Evolutionary conservation across 2,113 vertebrate species (phyloP).

Genomic region (Spea multiplicata): DNA sequence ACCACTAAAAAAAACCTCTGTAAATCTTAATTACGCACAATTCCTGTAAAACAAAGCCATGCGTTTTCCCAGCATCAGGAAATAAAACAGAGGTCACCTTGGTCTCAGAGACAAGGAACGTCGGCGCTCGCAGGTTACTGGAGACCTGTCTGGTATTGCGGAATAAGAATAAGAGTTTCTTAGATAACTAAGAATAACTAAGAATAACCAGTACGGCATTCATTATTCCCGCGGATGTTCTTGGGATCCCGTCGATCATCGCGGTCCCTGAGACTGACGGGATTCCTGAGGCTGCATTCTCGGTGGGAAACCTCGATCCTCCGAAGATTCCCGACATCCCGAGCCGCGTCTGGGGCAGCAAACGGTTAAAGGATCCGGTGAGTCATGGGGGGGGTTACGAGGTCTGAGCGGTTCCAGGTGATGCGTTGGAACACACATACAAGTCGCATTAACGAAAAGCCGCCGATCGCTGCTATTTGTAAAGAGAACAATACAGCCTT

Average conservation of each 20-base stretch:
- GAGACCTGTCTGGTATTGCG: no score
- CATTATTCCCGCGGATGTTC: neutral
- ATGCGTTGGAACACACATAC: slow-evolving; percentile 38
- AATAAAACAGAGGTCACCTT: no score
- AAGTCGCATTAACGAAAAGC: slow-evolving; percentile 33
- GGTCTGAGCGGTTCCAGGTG: slow-evolving; percentile 48
- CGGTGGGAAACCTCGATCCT: slow-evolving; percentile 9
- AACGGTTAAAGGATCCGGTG: slow-evolving; percentile 32
- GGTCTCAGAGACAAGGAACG: no score
- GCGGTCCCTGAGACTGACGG: neutral
- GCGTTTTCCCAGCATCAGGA: no score
- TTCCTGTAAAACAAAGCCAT: no score
- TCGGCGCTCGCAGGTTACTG: no score
- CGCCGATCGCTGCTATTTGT: slow-evolving; percentile 36
- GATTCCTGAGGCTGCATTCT: neutral
- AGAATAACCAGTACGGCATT: no score
- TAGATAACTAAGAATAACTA: no score
- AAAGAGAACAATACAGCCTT: slow-evolving; percentile 49
- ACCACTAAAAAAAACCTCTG: no score
- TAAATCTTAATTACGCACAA: no score
- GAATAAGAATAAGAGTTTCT: no score
- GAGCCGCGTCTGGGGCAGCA: neutral
- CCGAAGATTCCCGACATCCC: slow-evolving; percentile 28
- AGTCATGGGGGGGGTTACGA: slow-evolving; percentile 31
- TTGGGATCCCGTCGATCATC: neutral